Conservation (phyloP, 2,113 vertebrate genomes). For the Dendrocopos noguchii region DNA sequence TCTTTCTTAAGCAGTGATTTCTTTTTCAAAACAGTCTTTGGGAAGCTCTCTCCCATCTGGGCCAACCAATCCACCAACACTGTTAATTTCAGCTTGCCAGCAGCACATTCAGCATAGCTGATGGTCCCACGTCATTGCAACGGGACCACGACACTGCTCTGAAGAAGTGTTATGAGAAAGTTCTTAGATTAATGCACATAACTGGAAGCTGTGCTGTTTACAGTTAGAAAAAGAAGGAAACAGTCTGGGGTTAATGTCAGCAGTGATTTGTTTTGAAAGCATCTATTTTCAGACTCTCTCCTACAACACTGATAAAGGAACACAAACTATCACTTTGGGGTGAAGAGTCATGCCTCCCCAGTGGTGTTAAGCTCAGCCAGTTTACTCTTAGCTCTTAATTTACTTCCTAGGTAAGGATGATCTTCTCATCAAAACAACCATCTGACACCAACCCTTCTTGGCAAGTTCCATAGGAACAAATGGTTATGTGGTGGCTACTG, state of each 20-base stretch:
- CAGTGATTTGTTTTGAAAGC: slow-evolving; percentile 25
- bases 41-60: background rate
- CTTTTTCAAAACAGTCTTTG: background rate
- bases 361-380: background rate
- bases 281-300: slow-evolving; percentile 37
- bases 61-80: background rate
- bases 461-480: background rate
- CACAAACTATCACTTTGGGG: slow-evolving; percentile 36
- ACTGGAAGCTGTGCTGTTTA: slow-evolving; percentile 21
- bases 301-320: slow-evolving; percentile 33
- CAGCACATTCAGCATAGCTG: background rate
- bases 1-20: background rate
- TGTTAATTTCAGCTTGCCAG: background rate
- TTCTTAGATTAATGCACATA: slow-evolving; percentile 5
- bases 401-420: background rate
- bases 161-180: slow-evolving; percentile 21
- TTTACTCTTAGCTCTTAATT: background rate
- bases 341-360: slow-evolving; percentile 27
- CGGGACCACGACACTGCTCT: background rate
- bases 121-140: background rate
- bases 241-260: slow-evolving; percentile 6
- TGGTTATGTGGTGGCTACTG: background rate
- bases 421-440: background rate
- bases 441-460: background rate
- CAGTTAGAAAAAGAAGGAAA: background rate